phyloP scores from a whole-genome alignment of 2,888 invertebrate genomes.

The Proisotoma minuta region DNA sequence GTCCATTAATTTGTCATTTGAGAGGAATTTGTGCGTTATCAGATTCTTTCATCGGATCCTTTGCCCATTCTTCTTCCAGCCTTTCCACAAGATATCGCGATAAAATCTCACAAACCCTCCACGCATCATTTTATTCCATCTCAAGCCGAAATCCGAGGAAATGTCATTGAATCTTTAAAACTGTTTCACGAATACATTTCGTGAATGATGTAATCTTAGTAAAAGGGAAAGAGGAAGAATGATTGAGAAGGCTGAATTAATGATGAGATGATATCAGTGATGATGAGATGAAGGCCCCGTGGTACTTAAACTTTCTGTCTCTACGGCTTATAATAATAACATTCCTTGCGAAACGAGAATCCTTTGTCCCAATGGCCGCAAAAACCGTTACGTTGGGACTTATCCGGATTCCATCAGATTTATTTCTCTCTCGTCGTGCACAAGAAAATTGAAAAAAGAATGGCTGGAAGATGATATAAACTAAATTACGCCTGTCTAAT shows the following conservation, averaged over 20 bases:
- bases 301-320: too few relatives aligned
- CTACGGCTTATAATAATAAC: too few relatives aligned
- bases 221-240: conserved; percentile 6
- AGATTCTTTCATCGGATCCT: background rate
- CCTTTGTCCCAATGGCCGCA: too few relatives aligned
- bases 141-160: background rate
- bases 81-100: conserved; percentile 7
- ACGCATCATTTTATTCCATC: background rate
- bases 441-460: too few relatives aligned
- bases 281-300: background rate
- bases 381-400: too few relatives aligned
- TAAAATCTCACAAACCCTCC: background rate
- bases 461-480: too few relatives aligned
- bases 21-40: conserved; percentile 6
- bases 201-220: background rate
- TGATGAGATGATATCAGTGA: conserved; percentile 24
- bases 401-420: too few relatives aligned
- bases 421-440: too few relatives aligned
- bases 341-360: too few relatives aligned
- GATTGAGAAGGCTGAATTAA: conserved; percentile 27
- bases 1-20: conserved; percentile 5
- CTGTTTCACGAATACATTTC: background rate
- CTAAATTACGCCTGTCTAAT: too few relatives aligned
- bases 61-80: conserved; percentile 5
- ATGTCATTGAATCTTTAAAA: background rate